A percentile compares a stretch with the other conserved stretches of the same genome.
Conservation (phyloP, 2,888 invertebrate genomes). For the Neoscelio sp. region DNA sequence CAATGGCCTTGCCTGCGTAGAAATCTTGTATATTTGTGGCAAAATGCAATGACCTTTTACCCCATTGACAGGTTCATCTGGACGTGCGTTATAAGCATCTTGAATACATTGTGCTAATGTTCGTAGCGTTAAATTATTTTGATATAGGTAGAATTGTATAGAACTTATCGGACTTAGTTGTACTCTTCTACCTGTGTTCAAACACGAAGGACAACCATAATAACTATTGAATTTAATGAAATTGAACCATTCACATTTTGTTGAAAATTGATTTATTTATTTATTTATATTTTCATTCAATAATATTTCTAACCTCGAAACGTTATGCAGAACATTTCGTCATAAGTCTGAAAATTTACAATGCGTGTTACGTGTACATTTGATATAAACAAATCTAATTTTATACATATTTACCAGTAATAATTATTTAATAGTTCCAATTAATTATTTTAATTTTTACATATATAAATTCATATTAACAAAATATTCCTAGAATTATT, state of each 20-base stretch:
- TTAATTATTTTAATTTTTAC: too few relatives aligned
- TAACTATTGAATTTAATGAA: slow-evolving; percentile 64
- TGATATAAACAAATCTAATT: too few relatives aligned
- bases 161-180: slow-evolving; percentile 16
- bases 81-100: slow-evolving; percentile 47
- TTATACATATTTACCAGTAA: too few relatives aligned
- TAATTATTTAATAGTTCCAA: too few relatives aligned
- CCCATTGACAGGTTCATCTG: slow-evolving; percentile 41
- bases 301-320: too few relatives aligned
- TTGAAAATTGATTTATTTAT: too few relatives aligned
- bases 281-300: too few relatives aligned
- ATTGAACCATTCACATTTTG: slow-evolving; percentile 62
- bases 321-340: too few relatives aligned
- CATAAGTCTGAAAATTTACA: too few relatives aligned
- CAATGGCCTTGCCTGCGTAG: slow-evolving; percentile 56
- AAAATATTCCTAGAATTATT: too few relatives aligned
- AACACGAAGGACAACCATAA: slow-evolving; percentile 61
- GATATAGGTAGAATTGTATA: slow-evolving; percentile 61
- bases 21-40: slow-evolving; percentile 62
- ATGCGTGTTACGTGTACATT: too few relatives aligned
- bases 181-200: slow-evolving; percentile 41
- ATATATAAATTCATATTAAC: too few relatives aligned
- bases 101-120: slow-evolving; percentile 39
- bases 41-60: slow-evolving; percentile 54
- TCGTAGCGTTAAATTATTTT: slow-evolving; percentile 39